Base-by-base conservation (phyloP, 2,797 vertebrate genomes). In the Oreochromis grahami region DNA sequence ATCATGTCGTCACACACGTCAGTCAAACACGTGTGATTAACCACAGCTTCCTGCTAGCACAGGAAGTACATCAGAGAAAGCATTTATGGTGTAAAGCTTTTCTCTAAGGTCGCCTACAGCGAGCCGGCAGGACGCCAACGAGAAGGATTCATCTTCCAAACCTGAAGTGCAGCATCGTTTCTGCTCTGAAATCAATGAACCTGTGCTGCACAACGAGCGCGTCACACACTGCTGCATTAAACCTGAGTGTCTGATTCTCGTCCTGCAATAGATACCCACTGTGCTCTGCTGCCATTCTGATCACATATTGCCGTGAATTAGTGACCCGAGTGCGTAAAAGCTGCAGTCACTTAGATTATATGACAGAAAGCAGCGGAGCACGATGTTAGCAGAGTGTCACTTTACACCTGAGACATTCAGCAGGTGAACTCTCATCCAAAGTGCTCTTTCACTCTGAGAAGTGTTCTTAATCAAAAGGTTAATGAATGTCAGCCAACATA, bases 381-480 rank as follows among this genome's bases (percentile, higher is more conserved):
- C 38, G 6, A 29, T 48, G 15, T 1, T 74, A 74, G 43, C 15
- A 3, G 68, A 74, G 43, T 32, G 68, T 74, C 43, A 74, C 43
- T 50, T 50, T n/a, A 50, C 26, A 74, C 1, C 68, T 5, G 68
- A 74, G 10, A 72, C 43, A 13, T 50, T 74, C 68, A n/a, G 24
- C 43, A 72, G 68, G 9, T 48, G 41, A 29, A 29, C 65, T 29
- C 10, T 24, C 65, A 8, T 19, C 68, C 15, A 72, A 17, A 19
- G 41, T 0, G 15, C 24, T 48, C 41, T 7, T 72, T 72, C 32
- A 17, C 24, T 19, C 9, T 4, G 43, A 48, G 68, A 1, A 48
- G 3, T 48, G 68, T 0, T 48, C 6, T 72, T 29, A 29, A 72
- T 48, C 68, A 45, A 29, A 17, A 19, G 68, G 24, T 72, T 72